phyloP scores from a whole-genome alignment of 2,113 vertebrate genomes.

The Chionodraco myersi region DNA sequence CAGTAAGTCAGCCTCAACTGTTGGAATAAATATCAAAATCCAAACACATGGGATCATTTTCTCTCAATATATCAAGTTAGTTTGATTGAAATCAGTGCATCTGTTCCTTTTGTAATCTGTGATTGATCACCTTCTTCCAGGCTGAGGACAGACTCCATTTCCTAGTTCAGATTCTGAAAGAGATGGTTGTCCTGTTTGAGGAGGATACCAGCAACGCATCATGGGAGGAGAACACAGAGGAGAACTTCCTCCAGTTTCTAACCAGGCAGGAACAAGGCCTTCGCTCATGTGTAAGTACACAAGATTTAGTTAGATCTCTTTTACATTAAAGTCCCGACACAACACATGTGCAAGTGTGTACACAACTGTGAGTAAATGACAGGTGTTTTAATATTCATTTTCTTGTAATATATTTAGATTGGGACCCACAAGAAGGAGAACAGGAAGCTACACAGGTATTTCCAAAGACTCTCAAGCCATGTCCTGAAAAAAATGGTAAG shows the following conservation, averaged over 20 bases:
- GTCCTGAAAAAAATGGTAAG: slow-evolving; percentile 23
- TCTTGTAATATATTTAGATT: background rate
- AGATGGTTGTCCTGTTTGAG: slow-evolving; percentile 56
- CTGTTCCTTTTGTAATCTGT: background rate
- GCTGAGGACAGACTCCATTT: slow-evolving; percentile 63
- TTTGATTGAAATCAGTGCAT: background rate
- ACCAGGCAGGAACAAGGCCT: slow-evolving; percentile 52
- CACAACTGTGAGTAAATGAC: no score
- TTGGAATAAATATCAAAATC: background rate
- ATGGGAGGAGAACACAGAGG: slow-evolving; percentile 65
- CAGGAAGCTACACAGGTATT: slow-evolving; percentile 66
- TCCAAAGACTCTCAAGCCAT: slow-evolving; percentile 55
- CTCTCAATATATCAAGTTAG: no score
- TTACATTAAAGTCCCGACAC: no score
- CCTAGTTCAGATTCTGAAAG: slow-evolving; percentile 59
- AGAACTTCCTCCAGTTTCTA: slow-evolving; percentile 60
- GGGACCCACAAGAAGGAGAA: slow-evolving; percentile 42
- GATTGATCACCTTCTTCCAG: slow-evolving; percentile 41
- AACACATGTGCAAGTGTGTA: no score
- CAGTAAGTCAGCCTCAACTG: slow-evolving; percentile 52
- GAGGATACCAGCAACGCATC: slow-evolving; percentile 56
- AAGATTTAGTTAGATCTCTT: no score
- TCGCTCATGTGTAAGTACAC: slow-evolving; percentile 67
- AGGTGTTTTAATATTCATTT: no score
- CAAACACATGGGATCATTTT: no score